Base-by-base conservation (phyloP, 2,888 invertebrate genomes). In the Cephalotes varians region DNA sequence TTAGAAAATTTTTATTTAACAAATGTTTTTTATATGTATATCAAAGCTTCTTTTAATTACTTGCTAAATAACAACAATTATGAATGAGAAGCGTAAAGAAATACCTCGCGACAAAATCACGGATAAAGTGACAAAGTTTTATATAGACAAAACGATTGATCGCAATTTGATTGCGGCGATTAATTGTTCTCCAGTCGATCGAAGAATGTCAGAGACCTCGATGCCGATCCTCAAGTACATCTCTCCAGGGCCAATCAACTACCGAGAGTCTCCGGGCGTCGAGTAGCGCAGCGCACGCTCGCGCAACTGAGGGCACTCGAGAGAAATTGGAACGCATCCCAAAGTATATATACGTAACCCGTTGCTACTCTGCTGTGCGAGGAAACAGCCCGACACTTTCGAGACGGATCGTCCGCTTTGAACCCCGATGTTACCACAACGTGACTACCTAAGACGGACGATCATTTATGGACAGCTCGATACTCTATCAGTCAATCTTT, bases 241-340 rank as follows among this genome's bases (percentile, higher is more conserved):
- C 83, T 79, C 74, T 81, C 84, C 56, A 74, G 85, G 47, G 80
- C 85, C 74, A 85, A 85, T 85, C 85, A 85, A 67, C 73, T 56
- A 60, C 84, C 69, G 83, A 79, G 84, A 74, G 82, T 82, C 82
- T 72, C 65, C 72, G 69, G 10, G 37, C 54, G 40, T 80, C 56
- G 82, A 81, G 85, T 80, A 79, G 82, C 37, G 74, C 58, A 72
- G 72, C 69, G 54, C 54, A 37, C 82, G 77, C 60, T 51, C 67
- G 65, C 73, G 47, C 47, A 67, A 62, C 80, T 49, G 71, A 85
- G 83, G 69, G 64, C 56, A 83, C 85, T 85, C 69, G 69, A 85
- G 83, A 83, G 85, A 85, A 85, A 85, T 85, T 85, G 85, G 85
- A 85, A 83, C 85, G 83, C 85, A 83, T 80, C 83, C 85, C 76